Percentiles rank a stretch among this genome's conserved stretches.
These are phyloP conservation scores for Rhagium mordax DNA, from an alignment of 2,888 invertebrate genomes.

Conservation along the genomic window DNA sequence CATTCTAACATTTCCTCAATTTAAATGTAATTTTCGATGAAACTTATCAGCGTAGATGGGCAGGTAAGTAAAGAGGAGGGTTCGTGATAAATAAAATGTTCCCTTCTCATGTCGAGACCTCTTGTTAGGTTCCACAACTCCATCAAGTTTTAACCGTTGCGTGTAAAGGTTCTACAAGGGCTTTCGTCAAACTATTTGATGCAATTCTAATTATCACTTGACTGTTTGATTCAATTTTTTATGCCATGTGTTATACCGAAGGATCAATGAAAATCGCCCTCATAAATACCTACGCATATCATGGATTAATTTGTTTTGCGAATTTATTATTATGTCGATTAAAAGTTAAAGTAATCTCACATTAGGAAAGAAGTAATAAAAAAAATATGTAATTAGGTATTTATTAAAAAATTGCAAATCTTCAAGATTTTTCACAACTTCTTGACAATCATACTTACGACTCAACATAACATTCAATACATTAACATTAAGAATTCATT, in stretches of 20 bases:
- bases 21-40: conserved; percentile 33
- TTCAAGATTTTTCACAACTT: no score
- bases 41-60: conserved; percentile 31
- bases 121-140: conserved; percentile 36
- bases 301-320: no score
- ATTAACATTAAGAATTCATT: no score
- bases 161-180: conserved; percentile 23
- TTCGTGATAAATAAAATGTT: conserved; percentile 36
- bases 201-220: conserved; percentile 24
- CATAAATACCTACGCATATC: no score
- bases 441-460: no score
- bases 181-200: conserved; percentile 26
- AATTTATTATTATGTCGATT: no score
- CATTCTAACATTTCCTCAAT: conserved; percentile 30
- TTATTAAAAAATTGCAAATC: no score
- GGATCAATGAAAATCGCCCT: no score
- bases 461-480: no score
- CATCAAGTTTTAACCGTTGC: conserved; percentile 27
- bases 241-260: not conserved
- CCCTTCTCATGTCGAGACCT: conserved; percentile 34
- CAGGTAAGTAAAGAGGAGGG: conserved; percentile 26
- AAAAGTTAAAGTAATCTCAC: no score
- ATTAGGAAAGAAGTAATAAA: no score
- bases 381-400: no score
- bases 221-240: conserved; percentile 27